Evolutionary conservation across 2,113 vertebrate genomes (phyloP), one percentile per base, ranked within the genome.

Genomic region (Neomonachus schauinslandi): DNA sequence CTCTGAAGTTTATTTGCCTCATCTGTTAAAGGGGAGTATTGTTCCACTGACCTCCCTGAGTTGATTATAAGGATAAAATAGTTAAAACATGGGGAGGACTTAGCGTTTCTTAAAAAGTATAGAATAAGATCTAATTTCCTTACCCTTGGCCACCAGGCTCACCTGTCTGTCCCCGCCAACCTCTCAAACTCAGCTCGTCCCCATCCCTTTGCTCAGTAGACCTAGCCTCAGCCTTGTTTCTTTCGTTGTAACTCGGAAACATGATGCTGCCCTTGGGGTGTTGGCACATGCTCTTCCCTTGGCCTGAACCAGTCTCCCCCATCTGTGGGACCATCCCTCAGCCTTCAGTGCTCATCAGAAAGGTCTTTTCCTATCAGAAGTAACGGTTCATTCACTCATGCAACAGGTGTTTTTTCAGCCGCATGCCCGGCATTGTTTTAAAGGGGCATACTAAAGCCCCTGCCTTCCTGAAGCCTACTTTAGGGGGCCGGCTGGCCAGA

Each of bases 121-220:
- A 53, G 63, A 81, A 4, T 67, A 9, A 6, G 19, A 65, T 86
- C 63, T 65, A 1, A 81, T 55, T 42, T n/a, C 53, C 89, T 79
- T 46, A 1, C 49, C 46, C 53, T 55, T 36, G 19, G n/a, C 24
- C 53, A 2, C 22, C 18, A 61, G 55, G 21, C 11, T 28, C 55
- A 5, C 1, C 72, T 24, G 4, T 18, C 31, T 59, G 33, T 28
- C 80, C 15, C 63, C 12, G 19, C 39, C 53, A 69, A 21, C 86
- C 80, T 79, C 59, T 14, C 85, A 22, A 4, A 14, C 26, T 33
- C 36, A 6, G 31, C 67, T 83, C 22, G 22, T 42, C 67, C 36
- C 12, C 1, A 0, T 14, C 2, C 12, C 31, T 72, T 31, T 4
- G n/a, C 26, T 76, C 83, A 1, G 15, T 1, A 16, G n/a, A 49